Evolutionary conservation across 2,888 invertebrate species (phyloP).

Genomic region (Euclidia mi): DNA sequence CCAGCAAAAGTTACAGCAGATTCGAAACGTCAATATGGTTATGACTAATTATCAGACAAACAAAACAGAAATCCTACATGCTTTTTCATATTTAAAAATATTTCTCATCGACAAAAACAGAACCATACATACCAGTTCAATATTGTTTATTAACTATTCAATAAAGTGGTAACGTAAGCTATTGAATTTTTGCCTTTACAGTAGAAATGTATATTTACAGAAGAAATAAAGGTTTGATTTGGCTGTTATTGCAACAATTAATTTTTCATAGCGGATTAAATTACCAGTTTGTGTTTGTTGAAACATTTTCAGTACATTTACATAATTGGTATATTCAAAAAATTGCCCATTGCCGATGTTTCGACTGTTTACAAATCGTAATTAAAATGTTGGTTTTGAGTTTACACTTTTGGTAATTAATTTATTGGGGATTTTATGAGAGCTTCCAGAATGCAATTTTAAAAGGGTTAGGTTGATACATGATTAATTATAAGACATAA

Average conservation of each 20-base stretch:
- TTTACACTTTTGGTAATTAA: neutral
- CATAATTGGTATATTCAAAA: constrained; percentile 26
- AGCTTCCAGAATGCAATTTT: too few species aligned
- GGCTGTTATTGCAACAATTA: constrained; percentile 4
- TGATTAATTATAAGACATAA: too few species aligned
- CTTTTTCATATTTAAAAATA: too few species aligned
- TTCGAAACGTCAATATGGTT: too few species aligned
- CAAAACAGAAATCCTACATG: too few species aligned
- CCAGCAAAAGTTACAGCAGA: too few species aligned
- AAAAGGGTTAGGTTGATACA: too few species aligned
- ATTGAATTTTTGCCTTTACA: constrained; percentile 22
- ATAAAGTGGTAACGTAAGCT: neutral
- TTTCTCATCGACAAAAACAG: too few species aligned
- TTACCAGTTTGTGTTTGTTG: constrained; percentile 6
- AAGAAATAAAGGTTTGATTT: constrained; percentile 10
- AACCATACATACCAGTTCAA: too few species aligned
- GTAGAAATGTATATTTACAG: constrained; percentile 3
- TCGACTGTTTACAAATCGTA: constrained; percentile 11
- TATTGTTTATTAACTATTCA: neutral
- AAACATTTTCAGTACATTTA: constrained; percentile 24
- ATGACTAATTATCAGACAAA: too few species aligned
- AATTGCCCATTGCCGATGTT: constrained; percentile 18
- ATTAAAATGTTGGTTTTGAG: constrained; percentile 12
- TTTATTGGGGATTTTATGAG: neutral
- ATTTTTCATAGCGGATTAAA: constrained; percentile 18